Base-by-base conservation (phyloP, 1,140 invertebrate species). In the Pogonognathellus flavescens region DNA sequence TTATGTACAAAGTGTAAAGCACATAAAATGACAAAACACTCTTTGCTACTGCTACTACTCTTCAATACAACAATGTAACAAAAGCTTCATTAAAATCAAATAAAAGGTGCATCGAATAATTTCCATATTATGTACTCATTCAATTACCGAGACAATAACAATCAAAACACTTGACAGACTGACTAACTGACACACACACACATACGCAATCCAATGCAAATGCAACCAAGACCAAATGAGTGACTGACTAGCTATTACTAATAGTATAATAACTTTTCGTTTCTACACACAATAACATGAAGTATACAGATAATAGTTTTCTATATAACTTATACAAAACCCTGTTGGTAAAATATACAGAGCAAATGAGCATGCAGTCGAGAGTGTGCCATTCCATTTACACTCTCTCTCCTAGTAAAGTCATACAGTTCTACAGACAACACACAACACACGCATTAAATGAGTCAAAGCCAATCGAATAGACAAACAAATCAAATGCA, bases 21-120 rank as follows among this genome's bases (percentile, higher is more conserved):
- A 49, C 70, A 50, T 76, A 50, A 76, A 76, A 76, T 76, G 70
- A 76, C 70, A 76, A 76, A 76, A 76, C 70, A 49, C 31, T 49
- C 31, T 72, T 5, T 9, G n/a, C n/a, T 60, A 60, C 20, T 20
- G 18, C 22, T 50, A 76, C 31, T 41, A 41, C 31, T 41, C 31
- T 41, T 41, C 70, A 76, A 76, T 76, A 62, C 59, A 76, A 76
- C 41, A 50, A 76, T 20, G 70, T 66, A 76, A 76, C 70, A 76
- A 76, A 76, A 76, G 70, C 25, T 76, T 76, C 70, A 76, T 76
- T 76, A 76, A 76, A 76, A 70, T 49, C 62, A 84, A 84, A 84
- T 84, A 84, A 84, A 84, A 84, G 83, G 83, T 70, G 62, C 83
- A 84, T 84, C 83, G 83, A 84, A 70, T 84, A 84, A 84, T 84